phyloP scores from a whole-genome alignment of 1,140 invertebrate genomes.

The Mamestra configurata region DNA sequence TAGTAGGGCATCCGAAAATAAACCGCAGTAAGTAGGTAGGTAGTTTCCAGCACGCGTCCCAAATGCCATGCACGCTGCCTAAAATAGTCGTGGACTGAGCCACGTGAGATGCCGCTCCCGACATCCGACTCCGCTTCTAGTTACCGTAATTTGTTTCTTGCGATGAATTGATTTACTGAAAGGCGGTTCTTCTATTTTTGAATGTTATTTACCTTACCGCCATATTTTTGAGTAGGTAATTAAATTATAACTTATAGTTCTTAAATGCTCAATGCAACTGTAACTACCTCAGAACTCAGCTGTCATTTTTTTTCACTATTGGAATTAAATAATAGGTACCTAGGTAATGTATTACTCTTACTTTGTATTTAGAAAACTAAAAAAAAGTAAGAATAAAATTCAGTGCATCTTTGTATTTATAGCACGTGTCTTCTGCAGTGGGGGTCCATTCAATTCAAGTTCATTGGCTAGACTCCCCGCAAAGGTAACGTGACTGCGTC shows the following conservation, averaged over 20 bases:
- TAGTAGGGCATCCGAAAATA: slow-evolving; percentile 83
- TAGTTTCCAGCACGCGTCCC: slow-evolving; percentile 84
- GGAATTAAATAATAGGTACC: no score
- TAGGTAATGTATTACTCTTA: no score
- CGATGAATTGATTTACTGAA: background rate
- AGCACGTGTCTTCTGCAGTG: slow-evolving; percentile 68
- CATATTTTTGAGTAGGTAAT: background rate
- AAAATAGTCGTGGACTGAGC: slow-evolving; percentile 76
- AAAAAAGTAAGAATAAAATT: background rate
- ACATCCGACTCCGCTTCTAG: slow-evolving; percentile 68
- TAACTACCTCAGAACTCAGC: no score
- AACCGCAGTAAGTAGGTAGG: slow-evolving; percentile 74
- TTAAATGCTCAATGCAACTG: no score
- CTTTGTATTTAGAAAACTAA: no score
- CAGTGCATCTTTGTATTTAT: slow-evolving; percentile 63
- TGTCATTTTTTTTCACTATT: no score
- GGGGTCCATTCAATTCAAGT: slow-evolving; percentile 81
- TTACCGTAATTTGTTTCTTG: background rate
- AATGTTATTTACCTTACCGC: background rate
- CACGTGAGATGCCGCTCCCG: slow-evolving; percentile 63
- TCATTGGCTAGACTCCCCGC: slow-evolving; percentile 83
- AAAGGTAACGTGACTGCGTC: slow-evolving; percentile 59
- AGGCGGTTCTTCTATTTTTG: background rate
- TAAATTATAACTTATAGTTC: no score
- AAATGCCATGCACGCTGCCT: slow-evolving; percentile 79